phyloP scores from a whole-genome alignment of 92 coral and sea anemone species.

The Epizoanthus rinbou region DNA sequence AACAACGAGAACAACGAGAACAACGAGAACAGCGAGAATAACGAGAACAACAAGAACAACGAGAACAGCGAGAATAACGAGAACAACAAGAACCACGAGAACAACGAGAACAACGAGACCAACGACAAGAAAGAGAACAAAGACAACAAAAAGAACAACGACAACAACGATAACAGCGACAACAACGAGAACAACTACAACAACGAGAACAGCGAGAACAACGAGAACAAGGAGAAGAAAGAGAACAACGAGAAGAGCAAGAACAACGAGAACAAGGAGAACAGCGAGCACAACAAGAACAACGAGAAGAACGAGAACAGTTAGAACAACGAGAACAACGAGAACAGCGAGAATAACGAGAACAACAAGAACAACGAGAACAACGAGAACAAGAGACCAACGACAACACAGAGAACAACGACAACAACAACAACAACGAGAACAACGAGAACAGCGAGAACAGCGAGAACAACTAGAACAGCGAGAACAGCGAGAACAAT shows the following conservation, averaged over 20 bases:
- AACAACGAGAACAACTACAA: not conserved
- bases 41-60: not conserved
- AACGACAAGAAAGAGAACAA: not conserved
- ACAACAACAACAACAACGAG: not conserved
- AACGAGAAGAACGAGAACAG: not conserved
- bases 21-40: not conserved
- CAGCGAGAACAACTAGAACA: no score
- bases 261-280: not conserved
- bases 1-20: not conserved
- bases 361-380: not conserved
- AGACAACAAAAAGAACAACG: not conserved
- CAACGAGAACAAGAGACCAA: no score
- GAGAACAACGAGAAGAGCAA: not conserved
- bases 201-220: not conserved
- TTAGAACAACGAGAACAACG: no score
- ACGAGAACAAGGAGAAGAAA: no score
- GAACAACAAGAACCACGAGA: not conserved
- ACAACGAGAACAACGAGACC: not conserved
- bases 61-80: not conserved
- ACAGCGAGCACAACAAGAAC: no score
- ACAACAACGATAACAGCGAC: not conserved
- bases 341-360: no score
- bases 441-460: no score
- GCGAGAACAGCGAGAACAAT: not conserved
- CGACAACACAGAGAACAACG: no score